Conservation (phyloP, 2,888 invertebrate species). For the Thyatira batis region DNA sequence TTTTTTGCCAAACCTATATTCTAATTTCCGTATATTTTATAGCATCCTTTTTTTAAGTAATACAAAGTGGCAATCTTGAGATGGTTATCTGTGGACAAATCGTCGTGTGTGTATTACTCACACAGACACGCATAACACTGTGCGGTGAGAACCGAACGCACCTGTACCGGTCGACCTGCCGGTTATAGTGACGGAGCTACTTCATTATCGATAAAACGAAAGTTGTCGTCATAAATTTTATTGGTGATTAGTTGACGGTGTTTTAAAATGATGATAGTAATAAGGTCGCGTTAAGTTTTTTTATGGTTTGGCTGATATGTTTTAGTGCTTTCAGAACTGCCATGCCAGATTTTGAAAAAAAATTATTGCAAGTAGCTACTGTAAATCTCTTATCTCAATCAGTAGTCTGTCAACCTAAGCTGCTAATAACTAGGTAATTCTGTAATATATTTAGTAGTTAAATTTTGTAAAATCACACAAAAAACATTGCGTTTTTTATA, state of each 20-base stretch:
- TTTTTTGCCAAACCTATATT: background rate
- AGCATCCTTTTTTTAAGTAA: background rate
- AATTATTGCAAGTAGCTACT: too few species aligned
- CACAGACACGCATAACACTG: slow-evolving; percentile 23
- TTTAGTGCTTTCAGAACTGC: background rate
- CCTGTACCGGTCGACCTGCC: slow-evolving; percentile 71
- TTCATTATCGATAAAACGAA: slow-evolving; percentile 12
- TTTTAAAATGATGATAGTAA: slow-evolving; percentile 3
- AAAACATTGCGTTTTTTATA: too few species aligned
- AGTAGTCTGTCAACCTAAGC: too few species aligned
- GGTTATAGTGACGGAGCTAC: slow-evolving; percentile 44
- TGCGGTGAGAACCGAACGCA: slow-evolving; percentile 75
- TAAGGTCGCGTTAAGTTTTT: background rate
- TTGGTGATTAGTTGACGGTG: background rate
- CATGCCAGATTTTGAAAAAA: background rate
- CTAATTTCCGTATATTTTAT: background rate
- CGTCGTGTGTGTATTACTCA: slow-evolving; percentile 25
- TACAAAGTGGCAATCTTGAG: slow-evolving; percentile 52
- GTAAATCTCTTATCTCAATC: too few species aligned
- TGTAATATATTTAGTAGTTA: too few species aligned
- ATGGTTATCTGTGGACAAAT: slow-evolving; percentile 67
- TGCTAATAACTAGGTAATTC: too few species aligned
- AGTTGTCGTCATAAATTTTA: background rate
- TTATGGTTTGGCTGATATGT: background rate
- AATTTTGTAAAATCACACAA: too few species aligned